A percentile compares a stretch with the other conserved stretches of the same genome.
phyloP scores from a whole-genome alignment of 2,797 vertebrate species.

The Lophura swinhoii region DNA sequence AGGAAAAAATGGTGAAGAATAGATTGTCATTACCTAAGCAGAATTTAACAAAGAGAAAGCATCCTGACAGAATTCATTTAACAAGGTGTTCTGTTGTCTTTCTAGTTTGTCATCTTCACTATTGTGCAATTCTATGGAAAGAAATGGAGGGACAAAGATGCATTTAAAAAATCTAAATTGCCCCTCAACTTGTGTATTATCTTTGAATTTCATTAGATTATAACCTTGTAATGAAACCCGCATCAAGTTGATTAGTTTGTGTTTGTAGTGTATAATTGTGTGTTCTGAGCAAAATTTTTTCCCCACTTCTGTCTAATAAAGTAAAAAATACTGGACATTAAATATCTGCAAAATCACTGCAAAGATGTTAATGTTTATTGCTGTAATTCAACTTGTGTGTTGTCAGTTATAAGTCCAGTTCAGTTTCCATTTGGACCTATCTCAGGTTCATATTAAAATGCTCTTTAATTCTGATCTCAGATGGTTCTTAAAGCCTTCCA shows the following conservation, averaged over 20 bases:
- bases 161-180: background rate
- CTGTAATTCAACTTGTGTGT: background rate
- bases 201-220: background rate
- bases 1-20: background rate
- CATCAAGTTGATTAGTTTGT: background rate
- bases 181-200: fast-evolving
- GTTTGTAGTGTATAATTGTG: background rate
- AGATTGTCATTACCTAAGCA: constrained; percentile 32
- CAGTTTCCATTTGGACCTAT: background rate
- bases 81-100: background rate
- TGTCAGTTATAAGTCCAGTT: background rate
- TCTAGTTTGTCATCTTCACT: background rate
- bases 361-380: background rate
- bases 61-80: constrained; percentile 1
- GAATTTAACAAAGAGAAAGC: constrained; percentile 38
- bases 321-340: background rate
- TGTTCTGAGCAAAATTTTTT: background rate
- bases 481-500: background rate
- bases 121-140: background rate
- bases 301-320: background rate
- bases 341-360: background rate
- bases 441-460: background rate
- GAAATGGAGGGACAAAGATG: background rate
- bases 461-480: background rate
- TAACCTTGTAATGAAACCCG: background rate